A percentile compares a stretch with the other conserved stretches of the same genome.
phyloP scores from a whole-genome alignment of 1,140 invertebrate species.

The Lasaia peninsularis region DNA sequence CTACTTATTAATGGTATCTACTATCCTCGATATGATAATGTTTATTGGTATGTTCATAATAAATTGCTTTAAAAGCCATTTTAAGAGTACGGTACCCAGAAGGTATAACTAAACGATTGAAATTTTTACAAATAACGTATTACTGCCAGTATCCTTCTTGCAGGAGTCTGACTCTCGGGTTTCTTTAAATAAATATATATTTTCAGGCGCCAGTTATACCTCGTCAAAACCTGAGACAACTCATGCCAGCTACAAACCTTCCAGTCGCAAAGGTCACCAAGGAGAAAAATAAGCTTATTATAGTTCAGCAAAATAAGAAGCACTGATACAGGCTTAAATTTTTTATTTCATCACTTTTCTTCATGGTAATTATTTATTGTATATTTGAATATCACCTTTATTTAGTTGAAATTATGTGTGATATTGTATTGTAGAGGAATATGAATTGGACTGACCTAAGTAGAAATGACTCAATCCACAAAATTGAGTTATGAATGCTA shows the following conservation, averaged over 20 bases:
- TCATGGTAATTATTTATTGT: slow-evolving; percentile 31
- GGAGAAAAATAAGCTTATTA: slow-evolving; percentile 87
- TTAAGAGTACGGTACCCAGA: no score
- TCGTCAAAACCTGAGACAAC: slow-evolving; percentile 79
- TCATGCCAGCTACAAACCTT: slow-evolving; percentile 78
- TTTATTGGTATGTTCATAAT: no score
- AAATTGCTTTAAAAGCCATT: no score
- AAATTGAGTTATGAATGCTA: no score
- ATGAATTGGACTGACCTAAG: not conserved
- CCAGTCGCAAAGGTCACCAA: slow-evolving; percentile 85
- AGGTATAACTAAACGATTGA: no score
- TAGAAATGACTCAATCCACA: no score
- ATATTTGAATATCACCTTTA: slow-evolving; percentile 1
- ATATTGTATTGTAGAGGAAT: not conserved
- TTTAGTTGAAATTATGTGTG: not conserved
- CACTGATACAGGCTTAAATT: slow-evolving; percentile 51
- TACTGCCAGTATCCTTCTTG: no score
- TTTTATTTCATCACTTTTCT: slow-evolving; percentile 40
- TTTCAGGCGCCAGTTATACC: slow-evolving; percentile 74
- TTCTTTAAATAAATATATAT: slow-evolving; percentile 1
- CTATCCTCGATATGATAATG: no score
- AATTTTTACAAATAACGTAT: no score
- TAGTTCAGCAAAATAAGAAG: slow-evolving; percentile 80
- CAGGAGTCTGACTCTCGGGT: no score
- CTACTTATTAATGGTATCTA: no score